These are phyloP conservation scores for Aviceda subcristata DNA, from an alignment of 2,113 vertebrate species.

Conservation along the genomic window DNA sequence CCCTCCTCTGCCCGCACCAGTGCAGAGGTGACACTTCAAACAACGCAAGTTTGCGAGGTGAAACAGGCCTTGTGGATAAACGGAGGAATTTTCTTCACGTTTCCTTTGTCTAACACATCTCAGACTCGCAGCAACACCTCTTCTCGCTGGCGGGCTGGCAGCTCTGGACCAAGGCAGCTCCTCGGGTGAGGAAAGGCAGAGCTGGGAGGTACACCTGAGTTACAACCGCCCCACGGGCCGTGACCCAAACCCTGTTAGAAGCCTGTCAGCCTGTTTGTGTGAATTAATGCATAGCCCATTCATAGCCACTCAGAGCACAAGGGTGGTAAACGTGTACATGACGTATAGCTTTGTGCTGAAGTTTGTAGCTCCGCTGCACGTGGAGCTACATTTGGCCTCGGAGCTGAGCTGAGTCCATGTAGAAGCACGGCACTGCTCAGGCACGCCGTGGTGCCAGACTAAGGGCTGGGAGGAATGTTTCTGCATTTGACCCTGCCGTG, in stretches of 20 bases:
- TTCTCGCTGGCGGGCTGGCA: not conserved
- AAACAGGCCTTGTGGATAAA: not conserved
- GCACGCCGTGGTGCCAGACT: not conserved
- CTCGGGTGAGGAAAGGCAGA: not conserved
- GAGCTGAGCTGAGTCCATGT: not conserved
- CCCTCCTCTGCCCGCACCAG: not conserved
- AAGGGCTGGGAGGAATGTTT: not conserved
- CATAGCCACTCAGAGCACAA: not conserved
- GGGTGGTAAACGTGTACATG: not conserved
- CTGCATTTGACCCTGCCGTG: rapidly evolving
- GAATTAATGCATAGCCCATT: not conserved
- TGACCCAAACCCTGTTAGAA: not conserved
- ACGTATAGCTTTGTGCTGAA: not conserved
- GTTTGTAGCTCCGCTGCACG: rapidly evolving
- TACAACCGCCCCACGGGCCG: not conserved
- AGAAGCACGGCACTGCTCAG: not conserved
- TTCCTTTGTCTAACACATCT: not conserved
- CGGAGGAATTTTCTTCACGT: not conserved
- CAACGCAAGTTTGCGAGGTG: rapidly evolving
- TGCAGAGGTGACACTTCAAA: not conserved
- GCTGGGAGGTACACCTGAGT: not conserved
- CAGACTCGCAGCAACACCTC: not conserved
- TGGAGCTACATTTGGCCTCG: not conserved
- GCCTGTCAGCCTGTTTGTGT: not conserved
- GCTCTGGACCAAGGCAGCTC: not conserved